Evolutionary conservation across 2,888 invertebrate genomes (phyloP).

Genomic region (Pedicia rivosa): DNA sequence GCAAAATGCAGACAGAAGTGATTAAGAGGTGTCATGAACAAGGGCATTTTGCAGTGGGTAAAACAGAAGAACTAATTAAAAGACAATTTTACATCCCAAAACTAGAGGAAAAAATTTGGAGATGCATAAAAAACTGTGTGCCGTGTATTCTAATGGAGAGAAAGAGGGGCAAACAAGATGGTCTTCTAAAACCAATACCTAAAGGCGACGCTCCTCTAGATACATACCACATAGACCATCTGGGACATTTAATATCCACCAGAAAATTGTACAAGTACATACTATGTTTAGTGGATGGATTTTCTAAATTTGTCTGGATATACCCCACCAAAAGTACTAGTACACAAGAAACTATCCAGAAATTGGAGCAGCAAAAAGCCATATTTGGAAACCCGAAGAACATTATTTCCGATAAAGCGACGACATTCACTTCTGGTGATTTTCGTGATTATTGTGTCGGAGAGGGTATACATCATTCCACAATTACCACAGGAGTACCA

Average conservation of each 20-base stretch:
- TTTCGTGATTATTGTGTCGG: conserved; percentile 21
- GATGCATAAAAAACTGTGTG: conserved; percentile 7
- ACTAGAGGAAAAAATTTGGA: conserved; percentile 5
- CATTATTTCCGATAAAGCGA: conserved; percentile 21
- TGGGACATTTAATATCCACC: conserved; percentile 7
- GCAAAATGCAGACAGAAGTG: conserved; percentile 3
- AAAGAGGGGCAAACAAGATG: conserved; percentile 17
- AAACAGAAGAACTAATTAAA: conserved; percentile 4
- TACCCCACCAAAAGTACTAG: conserved; percentile 20
- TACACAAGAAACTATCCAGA: conserved; percentile 18
- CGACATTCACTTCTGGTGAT: conserved; percentile 16
- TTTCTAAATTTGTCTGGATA: conserved; percentile 24
- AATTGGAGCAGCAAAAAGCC: conserved; percentile 17
- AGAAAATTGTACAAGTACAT: conserved; percentile 16
- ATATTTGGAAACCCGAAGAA: conserved; percentile 22
- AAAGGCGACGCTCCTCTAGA: conserved; percentile 11
- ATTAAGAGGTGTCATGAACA: neutral
- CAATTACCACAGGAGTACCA: conserved; percentile 8
- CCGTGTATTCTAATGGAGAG: conserved; percentile 4
- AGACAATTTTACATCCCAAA: conserved; percentile 8
- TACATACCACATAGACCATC: conserved; percentile 11
- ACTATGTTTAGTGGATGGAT: conserved; percentile 21
- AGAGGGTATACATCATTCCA: conserved; percentile 19
- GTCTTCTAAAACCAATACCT: conserved; percentile 17
- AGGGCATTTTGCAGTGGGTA: too few relatives aligned